Evolutionary conservation across 1,140 invertebrate genomes (phyloP).

Genomic region (Cydia strobilella): DNA sequence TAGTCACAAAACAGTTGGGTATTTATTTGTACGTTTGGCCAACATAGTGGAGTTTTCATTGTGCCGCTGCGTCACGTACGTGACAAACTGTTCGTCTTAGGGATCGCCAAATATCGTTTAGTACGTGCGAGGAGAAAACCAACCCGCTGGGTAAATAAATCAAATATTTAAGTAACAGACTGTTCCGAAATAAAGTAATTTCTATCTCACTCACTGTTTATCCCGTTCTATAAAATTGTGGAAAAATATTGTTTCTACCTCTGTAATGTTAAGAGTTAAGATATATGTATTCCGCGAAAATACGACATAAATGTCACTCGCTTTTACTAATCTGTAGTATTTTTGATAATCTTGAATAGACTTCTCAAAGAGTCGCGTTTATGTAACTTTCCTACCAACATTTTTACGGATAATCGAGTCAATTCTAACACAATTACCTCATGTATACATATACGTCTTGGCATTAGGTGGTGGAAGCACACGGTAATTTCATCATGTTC

Average conservation of each 20-base stretch:
- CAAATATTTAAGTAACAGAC: slow-evolving; percentile 75
- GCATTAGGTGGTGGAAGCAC: slow-evolving; percentile 62
- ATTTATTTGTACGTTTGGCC: slow-evolving; percentile 74
- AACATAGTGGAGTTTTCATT: slow-evolving; percentile 74
- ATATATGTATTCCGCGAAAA: not conserved
- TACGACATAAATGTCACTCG: not conserved
- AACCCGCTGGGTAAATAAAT: slow-evolving; percentile 77
- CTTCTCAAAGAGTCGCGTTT: not conserved
- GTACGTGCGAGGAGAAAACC: slow-evolving; percentile 77
- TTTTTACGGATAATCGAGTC: slow-evolving; percentile 44
- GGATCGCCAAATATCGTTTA: slow-evolving; percentile 80
- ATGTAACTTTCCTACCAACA: slow-evolving; percentile 28
- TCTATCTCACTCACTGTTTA: slow-evolving; percentile 46
- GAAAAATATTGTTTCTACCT: not conserved
- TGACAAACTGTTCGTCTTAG: slow-evolving; percentile 78
- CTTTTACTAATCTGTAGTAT: not conserved
- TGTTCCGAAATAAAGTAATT: slow-evolving; percentile 70
- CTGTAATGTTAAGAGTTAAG: not conserved
- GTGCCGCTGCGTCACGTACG: slow-evolving; percentile 74
- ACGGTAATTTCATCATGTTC: slow-evolving; percentile 73
- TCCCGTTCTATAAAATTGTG: slow-evolving; percentile 30
- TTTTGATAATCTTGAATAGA: not conserved
- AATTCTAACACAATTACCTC: slow-evolving; percentile 61
- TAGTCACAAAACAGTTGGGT: slow-evolving; percentile 61
- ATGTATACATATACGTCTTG: slow-evolving; percentile 60